phyloP scores from a whole-genome alignment of 2,888 invertebrate genomes.

The Drosophila anomalata region DNA sequence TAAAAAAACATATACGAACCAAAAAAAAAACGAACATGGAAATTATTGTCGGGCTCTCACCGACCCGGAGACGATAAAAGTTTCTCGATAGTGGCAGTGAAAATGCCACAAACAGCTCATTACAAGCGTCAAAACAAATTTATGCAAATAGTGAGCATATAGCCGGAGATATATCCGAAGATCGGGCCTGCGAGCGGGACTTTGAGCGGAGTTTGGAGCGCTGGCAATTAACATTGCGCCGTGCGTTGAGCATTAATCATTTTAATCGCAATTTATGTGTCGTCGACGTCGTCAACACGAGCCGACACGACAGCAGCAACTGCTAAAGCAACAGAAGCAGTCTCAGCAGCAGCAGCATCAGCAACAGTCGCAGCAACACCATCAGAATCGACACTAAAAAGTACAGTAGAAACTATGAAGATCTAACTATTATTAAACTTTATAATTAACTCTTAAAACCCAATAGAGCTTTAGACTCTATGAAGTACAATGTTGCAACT shows the following conservation, averaged over 20 bases:
- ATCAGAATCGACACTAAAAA: conserved; percentile 20
- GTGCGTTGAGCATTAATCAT: conserved; percentile 82
- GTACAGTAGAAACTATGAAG: background rate
- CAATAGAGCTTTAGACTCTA: too few species aligned
- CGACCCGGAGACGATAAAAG: conserved; percentile 67
- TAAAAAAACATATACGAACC: conserved; percentile 64
- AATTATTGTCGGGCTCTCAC: conserved; percentile 68
- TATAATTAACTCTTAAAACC: too few species aligned
- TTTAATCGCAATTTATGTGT: conserved; percentile 83
- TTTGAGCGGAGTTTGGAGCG: conserved; percentile 45
- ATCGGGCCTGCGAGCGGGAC: conserved; percentile 17
- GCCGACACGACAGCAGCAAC: conserved; percentile 53
- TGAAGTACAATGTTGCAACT: background rate
- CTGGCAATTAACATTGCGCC: conserved; percentile 82
- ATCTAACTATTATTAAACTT: conserved; percentile 15
- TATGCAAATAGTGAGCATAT: conserved; percentile 78
- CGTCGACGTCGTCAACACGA: conserved; percentile 72
- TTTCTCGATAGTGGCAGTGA: conserved; percentile 70
- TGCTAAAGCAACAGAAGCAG: background rate
- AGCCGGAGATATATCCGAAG: conserved; percentile 33
- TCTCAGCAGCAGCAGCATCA: conserved; percentile 2
- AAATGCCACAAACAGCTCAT: conserved; percentile 81
- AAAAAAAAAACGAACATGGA: conserved; percentile 67
- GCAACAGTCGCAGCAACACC: conserved; percentile 13
- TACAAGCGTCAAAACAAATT: conserved; percentile 83